phyloP scores from a whole-genome alignment of 2,797 vertebrate species.

The Todus mexicanus region DNA sequence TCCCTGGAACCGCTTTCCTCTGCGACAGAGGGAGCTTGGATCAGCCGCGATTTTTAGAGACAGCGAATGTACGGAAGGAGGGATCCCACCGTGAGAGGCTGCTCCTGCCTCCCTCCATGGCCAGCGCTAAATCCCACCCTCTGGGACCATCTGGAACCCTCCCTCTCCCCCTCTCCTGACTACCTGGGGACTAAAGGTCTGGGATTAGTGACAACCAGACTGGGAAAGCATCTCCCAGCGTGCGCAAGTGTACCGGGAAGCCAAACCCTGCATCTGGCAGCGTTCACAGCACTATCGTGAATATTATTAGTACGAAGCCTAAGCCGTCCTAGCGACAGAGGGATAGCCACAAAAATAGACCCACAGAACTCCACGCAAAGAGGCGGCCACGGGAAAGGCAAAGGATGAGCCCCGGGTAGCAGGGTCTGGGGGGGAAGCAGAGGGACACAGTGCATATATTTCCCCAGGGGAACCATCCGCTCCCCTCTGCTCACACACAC shows the following conservation, averaged over 20 bases:
- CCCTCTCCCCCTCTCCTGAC: neutral
- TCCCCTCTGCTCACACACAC: neutral
- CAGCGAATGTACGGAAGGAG: neutral
- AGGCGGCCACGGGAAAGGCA: conserved; percentile 17
- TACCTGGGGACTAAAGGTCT: neutral
- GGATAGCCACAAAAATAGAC: conserved; percentile 93
- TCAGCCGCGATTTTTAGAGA: neutral
- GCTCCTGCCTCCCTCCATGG: neutral
- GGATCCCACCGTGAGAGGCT: neutral
- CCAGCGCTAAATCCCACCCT: neutral
- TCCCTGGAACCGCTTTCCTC: neutral
- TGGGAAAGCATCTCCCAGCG: conserved; percentile 43
- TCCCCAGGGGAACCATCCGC: neutral
- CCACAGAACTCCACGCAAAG: conserved; percentile 83
- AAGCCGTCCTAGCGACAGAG: conserved; percentile 76
- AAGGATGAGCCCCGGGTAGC: neutral
- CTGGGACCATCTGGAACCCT: neutral
- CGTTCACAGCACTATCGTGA: conserved; percentile 68
- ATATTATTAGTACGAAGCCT: conserved; percentile 77
- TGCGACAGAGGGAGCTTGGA: neutral
- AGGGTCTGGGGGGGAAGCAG: conserved; percentile 1
- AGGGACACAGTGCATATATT: conserved; percentile 30
- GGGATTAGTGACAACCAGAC: conserved; percentile 16
- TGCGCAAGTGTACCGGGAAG: conserved; percentile 74
- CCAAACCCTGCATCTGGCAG: conserved; percentile 73